phyloP scores from a whole-genome alignment of 2,797 vertebrate genomes.

The Intellagama lesueurii region DNA sequence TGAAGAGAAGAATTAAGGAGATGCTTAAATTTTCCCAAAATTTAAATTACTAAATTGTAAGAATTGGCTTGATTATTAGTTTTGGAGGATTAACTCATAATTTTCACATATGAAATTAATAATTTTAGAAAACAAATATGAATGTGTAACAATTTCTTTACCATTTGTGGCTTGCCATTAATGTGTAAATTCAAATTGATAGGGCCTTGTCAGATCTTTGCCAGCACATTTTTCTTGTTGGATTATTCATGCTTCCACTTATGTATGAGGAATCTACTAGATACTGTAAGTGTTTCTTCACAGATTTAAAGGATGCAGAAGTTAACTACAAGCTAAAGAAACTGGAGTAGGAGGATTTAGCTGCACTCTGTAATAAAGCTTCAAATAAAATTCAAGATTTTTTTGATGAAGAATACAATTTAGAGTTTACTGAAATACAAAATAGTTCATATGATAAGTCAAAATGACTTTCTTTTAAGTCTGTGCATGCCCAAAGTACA shows the following conservation, averaged over 20 bases:
- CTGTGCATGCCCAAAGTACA: no score
- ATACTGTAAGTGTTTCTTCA: background rate
- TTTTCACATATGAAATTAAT: background rate
- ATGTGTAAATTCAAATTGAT: background rate
- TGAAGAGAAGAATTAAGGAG: background rate
- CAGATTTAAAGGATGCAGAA: background rate
- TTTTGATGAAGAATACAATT: background rate
- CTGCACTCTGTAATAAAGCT: background rate
- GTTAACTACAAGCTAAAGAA: background rate
- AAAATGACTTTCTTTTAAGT: no score
- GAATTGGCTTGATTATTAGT: background rate
- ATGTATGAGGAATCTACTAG: background rate
- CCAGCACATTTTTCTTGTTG: background rate
- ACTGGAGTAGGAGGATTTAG: background rate
- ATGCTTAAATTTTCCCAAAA: background rate
- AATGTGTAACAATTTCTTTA: background rate
- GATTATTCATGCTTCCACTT: background rate
- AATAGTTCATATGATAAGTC: background rate
- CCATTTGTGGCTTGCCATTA: background rate
- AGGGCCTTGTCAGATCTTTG: background rate
- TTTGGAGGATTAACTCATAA: background rate
- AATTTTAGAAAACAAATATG: background rate
- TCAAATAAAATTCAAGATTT: background rate
- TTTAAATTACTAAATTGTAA: background rate
- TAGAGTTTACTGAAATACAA: background rate